Evolutionary conservation across 1,140 invertebrate genomes (phyloP), one percentile per base, ranked within the genome.

Genomic region (Caenorhabditis briggsae): DNA sequence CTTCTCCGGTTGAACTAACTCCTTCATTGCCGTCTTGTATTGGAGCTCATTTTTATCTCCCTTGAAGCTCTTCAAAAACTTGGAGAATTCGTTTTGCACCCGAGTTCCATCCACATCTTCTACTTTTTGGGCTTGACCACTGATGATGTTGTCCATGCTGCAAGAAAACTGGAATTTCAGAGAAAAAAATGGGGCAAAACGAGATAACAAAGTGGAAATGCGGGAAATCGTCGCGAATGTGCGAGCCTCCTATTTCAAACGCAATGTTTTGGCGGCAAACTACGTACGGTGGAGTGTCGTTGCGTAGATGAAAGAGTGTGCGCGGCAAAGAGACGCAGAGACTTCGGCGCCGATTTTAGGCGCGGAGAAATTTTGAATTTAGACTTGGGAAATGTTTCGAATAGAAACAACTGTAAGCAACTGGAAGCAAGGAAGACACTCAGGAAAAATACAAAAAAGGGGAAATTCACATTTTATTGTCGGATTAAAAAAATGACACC

Each of bases 81-180:
- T 65, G 3, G 87, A 58, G 59, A 88, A 88, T 53, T 88, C 88
- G 18, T 88, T 53, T 61, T 88, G 88, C 7, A 88, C 84, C 12
- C 88, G 82, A 64, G 86, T 61, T 84, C 88, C 88, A n/a, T 88
- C 88, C 8, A 48, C 41, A 46, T 88, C 88, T 55, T 88, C 88
- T 25, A 85, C 61, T 58, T 84, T 48, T 56, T 87, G 86, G 46
- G 46, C 70, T 25, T 78, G 70, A n/a, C 70, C 70, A n/a, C 70
- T 46, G 70, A 78, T 78, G 12, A 78, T 78, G 70, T 78, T 78
- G 43, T 78, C 70, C 70, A 78, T 78, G 46, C 70, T 78, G 46
- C 43, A 70, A 33, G 46, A 78, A 25, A 23, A 64, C 11, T 78
- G 5, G 33, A 50, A 20, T 50, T 50, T 70, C 12, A 78, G 50